Conservation (phyloP, 2,113 vertebrate genomes). For the human region DNA sequence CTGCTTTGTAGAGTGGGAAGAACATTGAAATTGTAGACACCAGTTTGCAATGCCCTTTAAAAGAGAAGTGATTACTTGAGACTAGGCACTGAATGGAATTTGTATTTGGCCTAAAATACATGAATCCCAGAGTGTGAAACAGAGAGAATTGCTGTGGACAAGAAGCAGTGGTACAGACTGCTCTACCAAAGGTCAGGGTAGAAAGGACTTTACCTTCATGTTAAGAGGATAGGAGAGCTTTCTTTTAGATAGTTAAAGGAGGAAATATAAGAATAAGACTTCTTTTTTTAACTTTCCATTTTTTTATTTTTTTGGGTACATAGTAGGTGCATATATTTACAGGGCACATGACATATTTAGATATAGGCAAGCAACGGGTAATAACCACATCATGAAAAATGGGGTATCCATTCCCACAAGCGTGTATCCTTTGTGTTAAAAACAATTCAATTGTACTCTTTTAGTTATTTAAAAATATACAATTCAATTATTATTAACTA, state of each 20-base stretch:
- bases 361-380: no score
- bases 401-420: no score
- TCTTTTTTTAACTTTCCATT: no score
- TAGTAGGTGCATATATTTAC: no score
- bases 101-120: not conserved
- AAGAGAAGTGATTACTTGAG: not conserved
- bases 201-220: fast-evolving
- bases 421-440: no score
- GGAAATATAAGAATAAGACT: not conserved
- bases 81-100: not conserved
- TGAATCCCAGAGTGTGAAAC: not conserved
- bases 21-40: not conserved
- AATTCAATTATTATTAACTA: no score
- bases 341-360: no score
- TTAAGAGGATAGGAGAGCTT: not conserved
- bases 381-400: no score
- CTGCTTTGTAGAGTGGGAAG: not conserved
- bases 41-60: not conserved
- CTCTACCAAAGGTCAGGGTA: no score
- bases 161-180: not conserved
- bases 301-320: no score
- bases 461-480: no score
- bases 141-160: not conserved
- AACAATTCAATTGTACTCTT: no score
- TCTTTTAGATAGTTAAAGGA: not conserved